Evolutionary conservation across 2,113 vertebrate species (phyloP), one percentile per base, ranked within the genome.

Genomic region (Charina bottae): DNA sequence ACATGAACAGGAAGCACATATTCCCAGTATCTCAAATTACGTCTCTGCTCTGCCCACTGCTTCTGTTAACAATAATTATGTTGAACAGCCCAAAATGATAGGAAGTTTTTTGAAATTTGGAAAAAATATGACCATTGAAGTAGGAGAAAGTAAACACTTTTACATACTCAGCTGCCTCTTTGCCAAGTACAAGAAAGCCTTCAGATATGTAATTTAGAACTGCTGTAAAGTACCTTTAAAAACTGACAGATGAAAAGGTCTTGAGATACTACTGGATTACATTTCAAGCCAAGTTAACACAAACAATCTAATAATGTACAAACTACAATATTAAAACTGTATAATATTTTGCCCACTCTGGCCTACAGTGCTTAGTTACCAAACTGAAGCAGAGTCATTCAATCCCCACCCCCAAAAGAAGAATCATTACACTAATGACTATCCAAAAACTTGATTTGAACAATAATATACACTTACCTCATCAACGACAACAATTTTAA

Each of bases 401-500:
- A 10, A 60, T 0, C 21, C 37, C 11, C 46, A 15, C 33, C 68
- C 33, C 42, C 72, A 78, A 78, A 78, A 78, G 33, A 78, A 42
- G 12, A n/a, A 15, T 42, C 17, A 42, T 78, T 42, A 42, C 53
- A 83, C 6, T 62, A 28, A 49, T 26, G 26, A 21, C 17, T 37
- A 84, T 6, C 7, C 4, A 58, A 6, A 24, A 4, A 54, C 3
- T 93, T 10, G 4, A 54, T 90, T 90, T 72, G 24, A 42, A 26
- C 15, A 15, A 49, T 33, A 83, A 10, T 84, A 55, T 11, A 87
- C 2, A 55, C 97, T 96, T 97, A 99, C 99, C 97, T 99, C 99
- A 92, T 99, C 99, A 93, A 99, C 97, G 59, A 99, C 98, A 7
- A 99, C 96, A 55, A 98, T 96, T 94, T 97, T 99, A 91, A 99